Percentiles rank a stretch among this genome's conserved stretches.
Conservation (phyloP, 1,140 invertebrate species). For the Melipona quadrifasciata region DNA sequence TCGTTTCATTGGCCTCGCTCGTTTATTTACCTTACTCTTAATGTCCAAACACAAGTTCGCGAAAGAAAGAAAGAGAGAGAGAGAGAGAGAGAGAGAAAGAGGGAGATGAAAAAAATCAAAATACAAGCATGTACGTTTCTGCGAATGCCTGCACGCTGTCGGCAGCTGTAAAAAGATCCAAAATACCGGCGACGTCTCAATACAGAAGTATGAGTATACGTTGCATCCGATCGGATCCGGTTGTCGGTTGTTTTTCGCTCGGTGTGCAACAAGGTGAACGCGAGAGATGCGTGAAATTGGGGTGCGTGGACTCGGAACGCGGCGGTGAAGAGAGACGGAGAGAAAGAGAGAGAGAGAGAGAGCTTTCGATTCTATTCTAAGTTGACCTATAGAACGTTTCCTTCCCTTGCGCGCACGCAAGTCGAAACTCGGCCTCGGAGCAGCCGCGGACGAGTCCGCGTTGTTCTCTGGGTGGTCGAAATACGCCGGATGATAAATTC, state of each 20-base stretch:
- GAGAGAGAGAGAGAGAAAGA: too few relatives aligned
- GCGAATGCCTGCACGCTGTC: too few relatives aligned
- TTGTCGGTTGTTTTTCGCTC: not conserved
- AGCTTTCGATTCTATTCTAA: conserved; percentile 67
- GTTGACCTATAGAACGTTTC: conserved; percentile 69
- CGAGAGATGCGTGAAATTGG: conserved; percentile 39
- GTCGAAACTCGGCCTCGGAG: conserved; percentile 60
- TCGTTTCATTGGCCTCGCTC: too few relatives aligned
- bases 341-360: not conserved
- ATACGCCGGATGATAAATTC: conserved; percentile 61
- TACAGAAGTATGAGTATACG: not conserved
- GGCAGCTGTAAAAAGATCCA: too few relatives aligned
- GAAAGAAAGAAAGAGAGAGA: too few relatives aligned
- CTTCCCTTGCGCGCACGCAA: conserved; percentile 47
- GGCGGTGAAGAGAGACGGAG: conserved; percentile 2
- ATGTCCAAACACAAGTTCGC: too few relatives aligned
- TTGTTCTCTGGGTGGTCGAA: conserved; percentile 63
- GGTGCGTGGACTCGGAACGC: conserved; percentile 41
- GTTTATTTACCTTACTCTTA: too few relatives aligned
- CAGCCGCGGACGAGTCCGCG: conserved; percentile 39
- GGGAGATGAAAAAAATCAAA: too few relatives aligned
- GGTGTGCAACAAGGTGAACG: not conserved
- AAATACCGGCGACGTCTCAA: not conserved
- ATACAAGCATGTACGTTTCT: too few relatives aligned
- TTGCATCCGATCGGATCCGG: not conserved